Base-by-base conservation (phyloP, 2,888 invertebrate genomes). In the Drosophila prolongata region DNA sequence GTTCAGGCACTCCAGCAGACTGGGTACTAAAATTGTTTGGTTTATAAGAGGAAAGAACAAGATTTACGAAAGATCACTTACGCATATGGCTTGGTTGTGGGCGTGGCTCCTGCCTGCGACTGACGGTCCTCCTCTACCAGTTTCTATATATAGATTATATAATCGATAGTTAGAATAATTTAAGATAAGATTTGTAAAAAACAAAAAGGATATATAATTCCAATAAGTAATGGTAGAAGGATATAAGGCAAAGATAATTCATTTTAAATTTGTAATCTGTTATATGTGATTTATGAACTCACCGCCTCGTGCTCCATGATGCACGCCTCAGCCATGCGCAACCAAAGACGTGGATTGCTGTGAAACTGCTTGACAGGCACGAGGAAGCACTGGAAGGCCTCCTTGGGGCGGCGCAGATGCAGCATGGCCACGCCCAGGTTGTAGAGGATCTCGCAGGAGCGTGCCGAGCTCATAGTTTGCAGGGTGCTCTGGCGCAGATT, bases 241-340 rank as follows among this genome's bases (percentile, higher is more conserved):
- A 24, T 4, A 1, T 4, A 4, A 24, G 24, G 24, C 24, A 24
- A 24, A 24, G 24, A 24, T 24, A 24, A 24, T 3, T 19, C 3
- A 19, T 19, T 19, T 19, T 19, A 19, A 3, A 19, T 24, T 24
- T 16, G 16, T 16, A 16, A 16, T 16, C 16, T 16, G 16, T 16
- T 16, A 16, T 16, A 16, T 16, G 16, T 16, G 16, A 16, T 35
- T 3, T 35, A 35, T 35, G 3, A 6, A 61, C 86, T 87, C 86
- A 93, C 93, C 87, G 92, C 91, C 90, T 94, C 94, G 76, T 94
- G 92, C n/a, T 92, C 91, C 92, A 93, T 95, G 47, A 98, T 96
- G 91, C 98, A 98, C 90, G 98, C 98, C 92, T 99, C 99, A 0
- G 98, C 98, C 85, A 99, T 93, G 82, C 98, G 94, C 64, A 98